A percentile compares a stretch with the other conserved stretches of the same genome.
phyloP scores from a whole-genome alignment of 92 coral and sea anemone genomes.

The Porites rus region DNA sequence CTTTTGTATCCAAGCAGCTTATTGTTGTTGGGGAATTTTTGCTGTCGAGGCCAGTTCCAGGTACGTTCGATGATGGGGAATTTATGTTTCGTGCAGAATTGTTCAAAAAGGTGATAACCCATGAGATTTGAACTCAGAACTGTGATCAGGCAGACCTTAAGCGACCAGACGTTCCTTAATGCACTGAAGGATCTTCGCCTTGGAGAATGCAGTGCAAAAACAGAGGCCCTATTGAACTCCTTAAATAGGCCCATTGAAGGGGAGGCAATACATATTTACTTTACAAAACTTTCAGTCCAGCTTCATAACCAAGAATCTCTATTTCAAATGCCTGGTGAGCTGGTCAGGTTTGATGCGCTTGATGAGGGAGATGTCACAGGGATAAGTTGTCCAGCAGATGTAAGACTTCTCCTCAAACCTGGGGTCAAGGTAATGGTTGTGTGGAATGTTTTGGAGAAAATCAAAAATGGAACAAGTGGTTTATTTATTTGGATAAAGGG shows the following conservation, averaged over 20 bases:
- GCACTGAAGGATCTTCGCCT: constrained; percentile 31
- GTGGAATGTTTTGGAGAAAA: constrained; percentile 35
- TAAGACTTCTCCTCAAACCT: constrained; percentile 1
- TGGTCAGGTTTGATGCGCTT: background rate
- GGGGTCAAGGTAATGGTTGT: constrained; percentile 49
- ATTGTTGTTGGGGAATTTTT: background rate
- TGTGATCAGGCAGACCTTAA: constrained; percentile 13
- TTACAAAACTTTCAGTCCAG: constrained; percentile 15
- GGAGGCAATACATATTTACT: constrained; percentile 28
- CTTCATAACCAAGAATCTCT: constrained; percentile 32
- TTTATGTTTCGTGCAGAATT: background rate
- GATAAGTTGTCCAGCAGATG: constrained; percentile 36
- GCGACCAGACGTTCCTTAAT: constrained; percentile 1
- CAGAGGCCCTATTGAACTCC: constrained; percentile 6
- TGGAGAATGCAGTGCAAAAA: constrained; percentile 17
- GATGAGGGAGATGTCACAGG: constrained; percentile 22
- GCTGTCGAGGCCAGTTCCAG: background rate
- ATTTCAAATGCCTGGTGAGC: constrained; percentile 25
- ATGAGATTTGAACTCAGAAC: constrained; percentile 32
- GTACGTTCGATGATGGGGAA: background rate
- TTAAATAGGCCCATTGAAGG: background rate
- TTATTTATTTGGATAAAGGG: constrained; percentile 16
- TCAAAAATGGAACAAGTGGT: constrained; percentile 35
- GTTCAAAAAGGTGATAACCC: constrained; percentile 4
- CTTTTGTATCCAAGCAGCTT: background rate